Evolutionary conservation across 2,888 invertebrate genomes (phyloP).

Genomic region (Tetragnatha montana): DNA sequence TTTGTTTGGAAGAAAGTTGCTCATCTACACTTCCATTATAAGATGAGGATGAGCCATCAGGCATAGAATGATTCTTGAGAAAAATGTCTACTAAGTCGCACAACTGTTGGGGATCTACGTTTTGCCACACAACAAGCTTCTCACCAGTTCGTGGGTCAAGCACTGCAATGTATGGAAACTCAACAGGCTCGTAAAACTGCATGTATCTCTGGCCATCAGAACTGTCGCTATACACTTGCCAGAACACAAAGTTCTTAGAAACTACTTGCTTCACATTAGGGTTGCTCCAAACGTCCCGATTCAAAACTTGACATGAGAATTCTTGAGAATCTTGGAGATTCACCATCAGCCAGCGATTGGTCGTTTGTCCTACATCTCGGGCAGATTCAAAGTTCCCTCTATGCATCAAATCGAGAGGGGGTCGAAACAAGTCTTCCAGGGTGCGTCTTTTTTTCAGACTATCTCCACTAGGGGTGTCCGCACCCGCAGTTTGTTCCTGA

Average conservation of each 20-base stretch:
- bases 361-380: constrained; percentile 79
- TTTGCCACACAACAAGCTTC: constrained; percentile 78
- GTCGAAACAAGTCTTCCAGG: constrained; percentile 83
- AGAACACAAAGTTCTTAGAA: constrained; percentile 82
- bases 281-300: constrained; percentile 84
- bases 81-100: constrained; percentile 77
- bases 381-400: constrained; percentile 80
- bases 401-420: constrained; percentile 82
- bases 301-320: constrained; percentile 83
- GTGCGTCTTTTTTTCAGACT: constrained; percentile 76
- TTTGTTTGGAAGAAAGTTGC: constrained; percentile 62
- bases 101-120: constrained; percentile 76
- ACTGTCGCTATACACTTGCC: constrained; percentile 82
- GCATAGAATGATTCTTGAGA: constrained; percentile 75
- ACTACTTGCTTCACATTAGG: constrained; percentile 80
- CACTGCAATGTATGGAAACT: constrained; percentile 82
- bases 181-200: constrained; percentile 81
- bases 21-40: constrained; percentile 56
- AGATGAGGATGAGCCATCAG: constrained; percentile 73
- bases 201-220: constrained; percentile 81
- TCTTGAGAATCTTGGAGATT: constrained; percentile 84
- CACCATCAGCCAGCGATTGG: constrained; percentile 83
- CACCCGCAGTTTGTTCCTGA: constrained; percentile 74
- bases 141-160: constrained; percentile 82
- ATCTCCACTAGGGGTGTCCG: constrained; percentile 31